Conservation (phyloP, 2,797 vertebrate species). For the Lates japonicus region DNA sequence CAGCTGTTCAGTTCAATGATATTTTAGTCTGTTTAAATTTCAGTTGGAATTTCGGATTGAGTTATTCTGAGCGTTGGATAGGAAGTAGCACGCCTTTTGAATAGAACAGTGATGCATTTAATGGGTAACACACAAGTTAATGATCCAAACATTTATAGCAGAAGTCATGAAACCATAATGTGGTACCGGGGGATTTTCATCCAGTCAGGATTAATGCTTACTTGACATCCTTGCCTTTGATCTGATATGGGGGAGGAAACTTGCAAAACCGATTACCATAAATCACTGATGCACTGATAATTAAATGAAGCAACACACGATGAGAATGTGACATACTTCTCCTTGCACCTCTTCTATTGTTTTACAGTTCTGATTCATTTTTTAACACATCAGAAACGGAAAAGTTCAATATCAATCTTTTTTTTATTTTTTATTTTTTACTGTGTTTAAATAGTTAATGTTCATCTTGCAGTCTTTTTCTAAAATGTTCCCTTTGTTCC, state of each 20-base stretch:
- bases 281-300: conserved; percentile 16
- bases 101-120: neutral
- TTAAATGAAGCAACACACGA: neutral
- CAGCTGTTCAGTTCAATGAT: conserved; percentile 1
- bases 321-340: neutral
- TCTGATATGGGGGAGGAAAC: neutral
- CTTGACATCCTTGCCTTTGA: neutral
- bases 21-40: neutral
- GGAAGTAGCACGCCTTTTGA: neutral
- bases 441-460: conserved; percentile 38
- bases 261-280: neutral
- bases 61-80: neutral
- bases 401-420: neutral
- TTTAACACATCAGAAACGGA: neutral
- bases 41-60: neutral
- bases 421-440: conserved; percentile 10
- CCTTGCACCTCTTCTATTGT: neutral
- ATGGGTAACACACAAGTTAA: conserved; percentile 1
- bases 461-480: conserved; percentile 27
- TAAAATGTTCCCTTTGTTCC: conserved; percentile 51
- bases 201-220: neutral
- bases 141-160: conserved; percentile 14
- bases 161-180: conserved; percentile 1
- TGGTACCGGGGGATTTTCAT: neutral
- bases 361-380: neutral